These are phyloP conservation scores for Cataglyphis cursor DNA, from an alignment of 2,888 invertebrate genomes.

Conservation along the genomic window DNA sequence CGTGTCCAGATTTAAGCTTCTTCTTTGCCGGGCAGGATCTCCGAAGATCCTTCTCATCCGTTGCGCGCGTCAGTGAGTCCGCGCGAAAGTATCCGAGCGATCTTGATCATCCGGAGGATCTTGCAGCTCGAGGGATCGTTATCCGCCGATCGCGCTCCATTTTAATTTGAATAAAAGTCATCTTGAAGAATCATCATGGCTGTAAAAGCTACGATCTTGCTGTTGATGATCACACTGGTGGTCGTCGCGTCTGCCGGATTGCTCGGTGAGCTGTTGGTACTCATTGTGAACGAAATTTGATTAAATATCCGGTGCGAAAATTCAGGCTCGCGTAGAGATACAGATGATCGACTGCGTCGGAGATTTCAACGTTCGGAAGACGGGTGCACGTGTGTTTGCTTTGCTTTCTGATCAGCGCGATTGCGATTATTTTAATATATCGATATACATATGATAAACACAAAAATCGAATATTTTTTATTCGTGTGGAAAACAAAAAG, in stretches of 20 bases:
- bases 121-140: constrained; percentile 19
- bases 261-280: constrained; percentile 80
- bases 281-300: not conserved
- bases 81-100: constrained; percentile 19
- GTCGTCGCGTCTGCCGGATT: constrained; percentile 83
- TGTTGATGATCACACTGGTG: constrained; percentile 77
- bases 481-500: not conserved
- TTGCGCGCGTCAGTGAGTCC: constrained; percentile 35
- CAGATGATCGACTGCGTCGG: not conserved
- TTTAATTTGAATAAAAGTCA: constrained; percentile 13
- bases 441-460: not conserved
- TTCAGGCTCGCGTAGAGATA: constrained; percentile 9
- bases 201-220: constrained; percentile 75
- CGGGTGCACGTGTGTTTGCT: constrained; percentile 5
- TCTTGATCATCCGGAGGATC: constrained; percentile 26
- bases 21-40: constrained; percentile 84
- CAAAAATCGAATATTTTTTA: not conserved
- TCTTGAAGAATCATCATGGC: constrained; percentile 73
- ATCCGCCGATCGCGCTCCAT: not conserved
- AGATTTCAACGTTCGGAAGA: constrained; percentile 26
- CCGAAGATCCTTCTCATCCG: constrained; percentile 65
- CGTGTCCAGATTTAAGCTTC: constrained; percentile 84
- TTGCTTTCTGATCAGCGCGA: not conserved
- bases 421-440: constrained; percentile 6
- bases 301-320: not conserved